Percentiles rank a stretch among this genome's conserved stretches.
Conservation (phyloP, 2,888 invertebrate species). For the Antheraea yamamai region DNA sequence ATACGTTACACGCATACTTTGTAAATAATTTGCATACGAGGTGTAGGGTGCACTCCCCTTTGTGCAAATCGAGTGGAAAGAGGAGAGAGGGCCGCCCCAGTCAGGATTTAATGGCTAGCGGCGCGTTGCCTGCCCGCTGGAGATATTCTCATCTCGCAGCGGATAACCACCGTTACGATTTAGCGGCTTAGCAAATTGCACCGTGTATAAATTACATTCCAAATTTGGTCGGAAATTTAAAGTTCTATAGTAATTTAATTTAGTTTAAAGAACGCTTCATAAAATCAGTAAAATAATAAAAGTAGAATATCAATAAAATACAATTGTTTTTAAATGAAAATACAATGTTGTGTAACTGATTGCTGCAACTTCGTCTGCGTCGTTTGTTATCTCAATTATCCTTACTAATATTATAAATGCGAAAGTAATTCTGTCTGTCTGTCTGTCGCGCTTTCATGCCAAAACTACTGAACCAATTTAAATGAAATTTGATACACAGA, state of each 20-base stretch:
- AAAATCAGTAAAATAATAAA: background rate
- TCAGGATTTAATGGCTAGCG: slow-evolving; percentile 56
- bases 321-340: background rate
- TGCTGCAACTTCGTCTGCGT: no score
- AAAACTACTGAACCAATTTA: no score
- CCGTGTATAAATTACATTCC: slow-evolving; percentile 13
- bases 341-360: no score
- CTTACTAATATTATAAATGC: no score
- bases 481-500: no score
- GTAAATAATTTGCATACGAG: slow-evolving; percentile 68
- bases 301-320: background rate
- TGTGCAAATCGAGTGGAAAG: slow-evolving; percentile 12
- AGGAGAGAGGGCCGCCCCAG: slow-evolving; percentile 34
- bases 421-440: no score
- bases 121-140: slow-evolving; percentile 47
- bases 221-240: slow-evolving; percentile 37
- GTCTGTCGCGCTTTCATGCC: no score
- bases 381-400: no score
- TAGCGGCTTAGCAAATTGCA: slow-evolving; percentile 55
- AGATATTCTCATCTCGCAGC: slow-evolving; percentile 58
- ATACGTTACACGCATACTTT: slow-evolving; percentile 60
- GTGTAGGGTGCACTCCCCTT: slow-evolving; percentile 31
- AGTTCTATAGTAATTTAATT: slow-evolving; percentile 2
- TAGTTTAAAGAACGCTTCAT: background rate
- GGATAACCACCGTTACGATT: slow-evolving; percentile 56